Conservation (phyloP, 2,797 vertebrate genomes). For the Helostoma temminkii region DNA sequence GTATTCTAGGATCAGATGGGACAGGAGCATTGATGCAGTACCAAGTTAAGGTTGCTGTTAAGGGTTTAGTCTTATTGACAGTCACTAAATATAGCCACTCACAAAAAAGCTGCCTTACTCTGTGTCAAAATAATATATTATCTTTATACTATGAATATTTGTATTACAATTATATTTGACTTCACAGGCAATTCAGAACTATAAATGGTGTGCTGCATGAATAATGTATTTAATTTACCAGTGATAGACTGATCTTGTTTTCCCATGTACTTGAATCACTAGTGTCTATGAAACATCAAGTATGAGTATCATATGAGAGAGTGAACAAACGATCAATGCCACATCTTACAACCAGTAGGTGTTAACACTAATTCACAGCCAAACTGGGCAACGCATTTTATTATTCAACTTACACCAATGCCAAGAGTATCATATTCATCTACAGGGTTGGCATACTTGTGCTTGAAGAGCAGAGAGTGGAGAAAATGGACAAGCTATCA, state of each 20-base stretch:
- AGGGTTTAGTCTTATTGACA: slow-evolving; percentile 73
- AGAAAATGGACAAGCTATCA: slow-evolving; percentile 41
- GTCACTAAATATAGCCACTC: slow-evolving; percentile 2
- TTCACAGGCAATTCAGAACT: background rate
- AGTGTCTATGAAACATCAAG: background rate
- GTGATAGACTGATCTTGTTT: slow-evolving; percentile 5
- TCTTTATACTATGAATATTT: background rate
- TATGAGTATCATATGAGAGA: background rate
- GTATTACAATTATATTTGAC: slow-evolving; percentile 2
- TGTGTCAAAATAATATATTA: background rate
- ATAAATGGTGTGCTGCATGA: background rate
- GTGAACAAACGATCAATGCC: background rate
- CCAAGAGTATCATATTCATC: slow-evolving; percentile 33
- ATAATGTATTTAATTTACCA: background rate
- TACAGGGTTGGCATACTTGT: slow-evolving; percentile 4
- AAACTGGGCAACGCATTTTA: slow-evolving; percentile 1
- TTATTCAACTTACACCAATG: slow-evolving; percentile 7
- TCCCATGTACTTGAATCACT: background rate
- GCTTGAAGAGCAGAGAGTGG: slow-evolving; percentile 30
- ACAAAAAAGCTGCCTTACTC: background rate
- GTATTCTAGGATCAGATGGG: slow-evolving; percentile 79
- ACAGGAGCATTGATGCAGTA: slow-evolving; percentile 57
- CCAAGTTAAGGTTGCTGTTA: slow-evolving; percentile 68
- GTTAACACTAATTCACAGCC: background rate
- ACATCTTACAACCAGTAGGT: too few species aligned